phyloP scores from a whole-genome alignment of 2,888 invertebrate genomes.

The Caenorhabditis uteleia region DNA sequence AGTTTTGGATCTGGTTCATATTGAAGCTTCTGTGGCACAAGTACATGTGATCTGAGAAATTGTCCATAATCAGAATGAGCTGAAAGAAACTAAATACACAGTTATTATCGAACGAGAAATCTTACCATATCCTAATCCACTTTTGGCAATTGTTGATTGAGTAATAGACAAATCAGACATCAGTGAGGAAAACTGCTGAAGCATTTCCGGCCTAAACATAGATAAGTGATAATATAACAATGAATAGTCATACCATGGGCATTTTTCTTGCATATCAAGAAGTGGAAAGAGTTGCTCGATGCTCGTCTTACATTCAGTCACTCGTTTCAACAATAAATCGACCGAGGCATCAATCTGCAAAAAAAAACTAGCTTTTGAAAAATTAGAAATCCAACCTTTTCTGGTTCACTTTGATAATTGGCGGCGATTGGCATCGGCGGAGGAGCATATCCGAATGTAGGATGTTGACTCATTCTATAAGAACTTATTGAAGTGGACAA shows the following conservation, averaged over 20 bases:
- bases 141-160: slow-evolving; percentile 50
- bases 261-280: slow-evolving; percentile 53
- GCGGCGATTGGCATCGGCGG: slow-evolving; percentile 13
- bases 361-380: too few relatives aligned
- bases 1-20: slow-evolving; percentile 53
- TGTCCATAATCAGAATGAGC: slow-evolving; percentile 53
- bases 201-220: slow-evolving; percentile 54
- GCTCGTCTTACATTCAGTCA: slow-evolving; percentile 45
- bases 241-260: slow-evolving; percentile 37
- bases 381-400: slow-evolving; percentile 20
- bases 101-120: neutral
- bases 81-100: slow-evolving; percentile 3
- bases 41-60: slow-evolving; percentile 52
- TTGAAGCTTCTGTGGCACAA: slow-evolving; percentile 59
- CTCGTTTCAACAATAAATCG: slow-evolving; percentile 39
- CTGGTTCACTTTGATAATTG: slow-evolving; percentile 34
- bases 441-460: neutral
- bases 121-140: slow-evolving; percentile 35
- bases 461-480: neutral
- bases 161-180: slow-evolving; percentile 54
- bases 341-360: slow-evolving; percentile 26
- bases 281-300: slow-evolving; percentile 51
- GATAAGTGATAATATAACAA: neutral
- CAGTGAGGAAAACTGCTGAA: slow-evolving; percentile 59
- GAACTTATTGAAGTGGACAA: neutral